Evolutionary conservation across 2,888 invertebrate species (phyloP), one percentile per base, ranked within the genome.

Genomic region (Troides aeacus): DNA sequence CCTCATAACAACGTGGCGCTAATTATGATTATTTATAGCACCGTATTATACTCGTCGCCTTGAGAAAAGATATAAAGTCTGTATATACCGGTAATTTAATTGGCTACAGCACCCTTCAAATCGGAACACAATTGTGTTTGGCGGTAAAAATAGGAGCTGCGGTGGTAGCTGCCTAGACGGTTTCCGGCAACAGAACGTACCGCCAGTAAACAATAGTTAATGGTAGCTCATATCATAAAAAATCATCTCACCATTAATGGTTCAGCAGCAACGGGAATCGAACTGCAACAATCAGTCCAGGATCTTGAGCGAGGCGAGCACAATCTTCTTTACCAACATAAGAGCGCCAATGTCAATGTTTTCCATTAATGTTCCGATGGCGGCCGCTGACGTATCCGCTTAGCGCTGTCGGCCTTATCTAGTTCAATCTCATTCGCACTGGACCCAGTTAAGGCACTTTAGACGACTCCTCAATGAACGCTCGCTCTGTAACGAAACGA

Each of bases 301-400:
- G 57, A 73, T 24, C 39, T 62, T 65, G 30, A 72, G 62, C 53
- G 65, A 68, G 53, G 64, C 70, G 60, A 69, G 63, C 21, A 69
- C 74, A 60, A 73, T 76, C 73, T 72, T 77, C 78, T 76, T 79
- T 75, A 75, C 76, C 74, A 70, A 64, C 50, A 71, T 69, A 64
- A 53, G 70, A 68, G 74, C 70, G 70, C 62, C 61, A 69, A 69
- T 62, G 67, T 62, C 71, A 73, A 64, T 72, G 68, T 61, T 75
- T 78, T 77, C 79, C 79, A 79, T 79, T 73, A 77, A 78, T 74
- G 59, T 63, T 56, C 63, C 62, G 68, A 71, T 24, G 64, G 62
- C 64, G 62, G 42, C 66, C 71, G 71, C 56, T 62, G 68, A 68
- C 64, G 65, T 68, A 62, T 63, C 30, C 62, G 64, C 66, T 74